Conservation (phyloP, 2,888 invertebrate species). For the Globia sparganii region DNA sequence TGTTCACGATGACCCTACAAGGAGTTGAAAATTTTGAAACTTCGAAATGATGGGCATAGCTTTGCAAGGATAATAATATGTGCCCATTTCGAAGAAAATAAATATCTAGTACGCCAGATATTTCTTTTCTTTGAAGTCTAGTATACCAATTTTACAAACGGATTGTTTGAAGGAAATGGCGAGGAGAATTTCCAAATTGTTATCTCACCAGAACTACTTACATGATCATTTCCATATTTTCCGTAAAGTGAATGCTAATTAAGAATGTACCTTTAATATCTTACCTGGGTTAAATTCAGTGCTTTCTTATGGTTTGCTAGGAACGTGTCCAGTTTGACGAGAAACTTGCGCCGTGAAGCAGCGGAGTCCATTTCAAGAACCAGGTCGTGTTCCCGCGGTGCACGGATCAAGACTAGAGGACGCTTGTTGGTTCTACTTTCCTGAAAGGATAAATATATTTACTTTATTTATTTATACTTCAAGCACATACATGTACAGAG, state of each 20-base stretch:
- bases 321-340: slow-evolving; percentile 96
- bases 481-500: no score
- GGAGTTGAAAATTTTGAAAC: background rate
- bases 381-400: slow-evolving; percentile 97
- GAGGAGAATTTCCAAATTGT: no score
- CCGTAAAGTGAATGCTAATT: no score
- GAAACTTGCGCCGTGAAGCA: slow-evolving; percentile 95
- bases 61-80: no score
- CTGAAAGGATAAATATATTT: slow-evolving; percentile 72
- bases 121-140: no score
- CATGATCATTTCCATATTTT: no score
- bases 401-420: slow-evolving; percentile 95
- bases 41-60: background rate
- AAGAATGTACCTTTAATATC: slow-evolving; percentile 25
- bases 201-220: no score
- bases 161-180: no score
- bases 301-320: slow-evolving; percentile 95
- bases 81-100: no score
- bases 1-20: slow-evolving; percentile 94
- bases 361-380: slow-evolving; percentile 97
- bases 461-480: background rate
- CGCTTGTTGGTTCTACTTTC: slow-evolving; percentile 93
- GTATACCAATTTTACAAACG: no score
- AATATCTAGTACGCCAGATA: no score
- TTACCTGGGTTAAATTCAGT: slow-evolving; percentile 93